Conservation (phyloP, 53 echinoderm and acorn worm species). For the Paracentrotus lividus region DNA sequence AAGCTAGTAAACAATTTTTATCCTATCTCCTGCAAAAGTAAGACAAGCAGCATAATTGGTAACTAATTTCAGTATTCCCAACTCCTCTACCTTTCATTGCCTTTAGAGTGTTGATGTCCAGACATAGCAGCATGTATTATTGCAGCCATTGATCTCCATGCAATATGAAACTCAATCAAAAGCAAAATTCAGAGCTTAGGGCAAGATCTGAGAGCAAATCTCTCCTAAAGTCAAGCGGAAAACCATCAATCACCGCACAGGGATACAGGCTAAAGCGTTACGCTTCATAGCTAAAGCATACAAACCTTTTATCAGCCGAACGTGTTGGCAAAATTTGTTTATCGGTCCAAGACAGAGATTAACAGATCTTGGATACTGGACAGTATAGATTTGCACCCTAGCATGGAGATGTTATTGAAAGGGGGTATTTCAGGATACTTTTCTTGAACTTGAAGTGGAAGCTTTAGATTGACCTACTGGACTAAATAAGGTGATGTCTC, state of each 20-base stretch:
- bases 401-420: slow-evolving; percentile 39
- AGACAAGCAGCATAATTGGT: no score
- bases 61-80: no score
- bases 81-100: not conserved
- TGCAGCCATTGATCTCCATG: not conserved
- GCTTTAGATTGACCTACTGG: slow-evolving; percentile 35
- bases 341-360: slow-evolving; percentile 3
- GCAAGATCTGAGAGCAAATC: slow-evolving; percentile 3
- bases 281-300: slow-evolving; percentile 41
- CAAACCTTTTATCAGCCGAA: slow-evolving; percentile 23
- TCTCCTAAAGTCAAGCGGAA: slow-evolving; percentile 36
- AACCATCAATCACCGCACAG: slow-evolving; percentile 9
- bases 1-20: not conserved
- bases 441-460: slow-evolving; percentile 3
- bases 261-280: slow-evolving; percentile 38
- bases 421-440: slow-evolving; percentile 31
- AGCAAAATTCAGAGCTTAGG: slow-evolving; percentile 7
- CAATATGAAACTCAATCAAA: slow-evolving; percentile 53
- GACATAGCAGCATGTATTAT: not conserved
- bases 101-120: not conserved
- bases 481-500: not conserved
- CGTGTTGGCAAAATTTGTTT: slow-evolving; percentile 8
- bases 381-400: slow-evolving; percentile 2
- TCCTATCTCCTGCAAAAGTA: not conserved
- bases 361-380: slow-evolving; percentile 35